Percentiles rank a stretch among this genome's conserved stretches.
phyloP scores from a whole-genome alignment of 2,113 vertebrate species.

The Onychostoma macrolepis region DNA sequence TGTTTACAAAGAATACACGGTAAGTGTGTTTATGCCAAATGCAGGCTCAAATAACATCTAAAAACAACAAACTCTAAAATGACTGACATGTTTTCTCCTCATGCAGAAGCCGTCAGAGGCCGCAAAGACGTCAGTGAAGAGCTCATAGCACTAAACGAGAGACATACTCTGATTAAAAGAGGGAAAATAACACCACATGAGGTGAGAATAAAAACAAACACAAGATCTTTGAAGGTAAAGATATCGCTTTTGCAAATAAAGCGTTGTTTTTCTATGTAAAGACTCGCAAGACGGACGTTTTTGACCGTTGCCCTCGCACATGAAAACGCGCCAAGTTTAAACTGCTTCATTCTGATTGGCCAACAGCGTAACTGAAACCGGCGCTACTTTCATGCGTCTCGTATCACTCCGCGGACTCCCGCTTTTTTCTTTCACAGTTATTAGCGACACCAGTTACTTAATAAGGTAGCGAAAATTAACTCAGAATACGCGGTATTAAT shows the following conservation, averaged over 20 bases:
- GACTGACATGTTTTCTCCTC: not conserved
- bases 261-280: not conserved
- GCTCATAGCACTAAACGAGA: slow-evolving; percentile 25
- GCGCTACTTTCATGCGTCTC: not conserved
- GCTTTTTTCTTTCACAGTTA: not conserved
- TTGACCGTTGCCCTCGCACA: not conserved
- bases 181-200: not conserved
- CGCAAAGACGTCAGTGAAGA: slow-evolving; percentile 46
- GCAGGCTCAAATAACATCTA: not conserved
- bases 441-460: not conserved
- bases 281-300: not conserved
- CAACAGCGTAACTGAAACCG: not conserved
- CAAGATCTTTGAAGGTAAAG: not conserved
- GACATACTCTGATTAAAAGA: not conserved
- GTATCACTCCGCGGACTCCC: not conserved
- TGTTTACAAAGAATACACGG: slow-evolving; percentile 87
- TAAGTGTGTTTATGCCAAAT: slow-evolving; percentile 60
- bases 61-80: not conserved
- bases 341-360: not conserved
- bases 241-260: not conserved
- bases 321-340: not conserved
- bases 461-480: not conserved
- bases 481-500: not conserved
- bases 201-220: slow-evolving; percentile 54
- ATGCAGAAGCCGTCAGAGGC: slow-evolving; percentile 66